Percentiles rank a stretch among this genome's conserved stretches.
phyloP scores from a whole-genome alignment of 2,888 invertebrate species.

The Sialis fuliginosa region DNA sequence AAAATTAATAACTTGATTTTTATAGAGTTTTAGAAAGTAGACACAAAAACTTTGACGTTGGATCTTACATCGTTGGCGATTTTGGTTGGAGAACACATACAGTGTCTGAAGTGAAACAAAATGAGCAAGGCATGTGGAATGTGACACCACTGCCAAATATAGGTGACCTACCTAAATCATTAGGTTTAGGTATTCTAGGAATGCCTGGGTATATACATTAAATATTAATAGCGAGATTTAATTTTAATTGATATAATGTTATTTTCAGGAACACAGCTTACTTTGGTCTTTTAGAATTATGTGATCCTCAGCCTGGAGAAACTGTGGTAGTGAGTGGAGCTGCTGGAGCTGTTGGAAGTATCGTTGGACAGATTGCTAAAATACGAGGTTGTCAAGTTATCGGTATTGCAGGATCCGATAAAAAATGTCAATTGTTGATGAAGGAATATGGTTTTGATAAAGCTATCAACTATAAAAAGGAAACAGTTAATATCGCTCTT shows the following conservation, averaged over 20 bases:
- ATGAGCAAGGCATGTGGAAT: conserved; percentile 31
- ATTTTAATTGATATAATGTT: background rate
- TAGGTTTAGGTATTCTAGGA: conserved; percentile 46
- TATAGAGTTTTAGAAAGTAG: conserved; percentile 49
- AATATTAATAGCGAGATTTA: background rate
- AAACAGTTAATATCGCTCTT: conserved; percentile 32
- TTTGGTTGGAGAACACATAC: conserved; percentile 54
- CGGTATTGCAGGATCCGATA: conserved; percentile 51
- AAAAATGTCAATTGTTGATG: conserved; percentile 46
- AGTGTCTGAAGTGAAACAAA: conserved; percentile 23
- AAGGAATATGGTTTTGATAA: conserved; percentile 46
- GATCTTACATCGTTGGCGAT: conserved; percentile 38
- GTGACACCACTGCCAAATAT: conserved; percentile 39
- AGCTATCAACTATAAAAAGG: conserved; percentile 55
- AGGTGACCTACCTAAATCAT: conserved; percentile 37
- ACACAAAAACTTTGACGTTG: conserved; percentile 42
- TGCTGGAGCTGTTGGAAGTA: conserved; percentile 61
- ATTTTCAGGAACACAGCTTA: conserved; percentile 46
- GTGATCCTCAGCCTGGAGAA: conserved; percentile 51
- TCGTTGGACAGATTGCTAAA: conserved; percentile 66
- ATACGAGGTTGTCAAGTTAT: conserved; percentile 49
- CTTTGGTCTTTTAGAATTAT: conserved; percentile 54
- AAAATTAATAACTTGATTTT: conserved; percentile 8
- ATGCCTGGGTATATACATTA: conserved; percentile 45
- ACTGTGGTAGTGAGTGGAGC: conserved; percentile 55